These are phyloP conservation scores for Stichopus horrens DNA, from an alignment of 53 echinoderm and acorn worm genomes.

Conservation along the genomic window DNA sequence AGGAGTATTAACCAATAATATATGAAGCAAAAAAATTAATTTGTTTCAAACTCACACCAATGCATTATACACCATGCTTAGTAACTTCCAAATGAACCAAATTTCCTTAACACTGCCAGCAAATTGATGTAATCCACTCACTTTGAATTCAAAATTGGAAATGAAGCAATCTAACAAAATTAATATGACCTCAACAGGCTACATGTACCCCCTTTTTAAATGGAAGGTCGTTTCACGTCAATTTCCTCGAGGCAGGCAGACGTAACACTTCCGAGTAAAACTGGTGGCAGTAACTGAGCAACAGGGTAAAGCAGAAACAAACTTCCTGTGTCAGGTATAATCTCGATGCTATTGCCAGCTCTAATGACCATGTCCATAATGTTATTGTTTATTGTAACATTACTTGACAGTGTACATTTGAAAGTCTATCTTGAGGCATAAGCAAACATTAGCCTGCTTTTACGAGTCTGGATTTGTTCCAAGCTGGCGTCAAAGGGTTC, in stretches of 20 bases:
- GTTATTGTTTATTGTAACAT: no score
- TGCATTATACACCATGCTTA: not conserved
- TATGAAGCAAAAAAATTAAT: no score
- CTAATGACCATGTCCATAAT: no score
- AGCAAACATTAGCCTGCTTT: no score
- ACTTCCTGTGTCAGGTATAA: constrained; percentile 11
- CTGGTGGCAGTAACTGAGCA: constrained; percentile 17
- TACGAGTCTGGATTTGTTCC: no score
- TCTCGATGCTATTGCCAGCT: no score
- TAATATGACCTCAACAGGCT: not conserved
- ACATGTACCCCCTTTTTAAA: not conserved
- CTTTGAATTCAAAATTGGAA: not conserved
- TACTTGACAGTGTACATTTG: no score
- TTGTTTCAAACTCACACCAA: constrained; percentile 9
- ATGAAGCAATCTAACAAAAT: not conserved
- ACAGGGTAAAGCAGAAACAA: constrained; percentile 11
- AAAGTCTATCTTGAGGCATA: no score
- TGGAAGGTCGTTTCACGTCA: not conserved
- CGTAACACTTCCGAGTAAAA: not conserved
- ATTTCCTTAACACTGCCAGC: not conserved
- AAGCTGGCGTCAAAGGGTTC: no score
- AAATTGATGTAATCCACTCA: not conserved
- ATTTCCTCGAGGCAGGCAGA: not conserved
- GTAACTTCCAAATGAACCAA: not conserved
- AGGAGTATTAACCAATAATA: no score